Evolutionary conservation across 2,888 invertebrate genomes (phyloP).

Genomic region (Erannis defoliaria): DNA sequence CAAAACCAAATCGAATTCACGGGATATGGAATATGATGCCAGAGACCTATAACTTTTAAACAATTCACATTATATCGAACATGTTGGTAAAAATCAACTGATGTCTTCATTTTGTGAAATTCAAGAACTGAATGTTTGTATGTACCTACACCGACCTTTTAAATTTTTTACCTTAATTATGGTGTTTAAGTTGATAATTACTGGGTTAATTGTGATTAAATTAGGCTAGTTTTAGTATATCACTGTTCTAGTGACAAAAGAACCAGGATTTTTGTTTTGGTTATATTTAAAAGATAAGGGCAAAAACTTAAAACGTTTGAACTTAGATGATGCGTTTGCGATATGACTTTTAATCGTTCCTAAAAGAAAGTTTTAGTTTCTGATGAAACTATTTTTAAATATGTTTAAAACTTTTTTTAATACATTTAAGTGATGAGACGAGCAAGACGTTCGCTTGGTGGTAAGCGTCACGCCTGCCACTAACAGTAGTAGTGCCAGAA

Average conservation of each 20-base stretch:
- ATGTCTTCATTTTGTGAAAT: conserved; percentile 48
- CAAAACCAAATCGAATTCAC: conserved; percentile 55
- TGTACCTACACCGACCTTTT: no score
- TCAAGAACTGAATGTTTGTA: conserved; percentile 28
- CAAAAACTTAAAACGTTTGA: no score
- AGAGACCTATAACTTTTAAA: conserved; percentile 58
- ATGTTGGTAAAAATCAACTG: conserved; percentile 54
- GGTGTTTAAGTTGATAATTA: conserved; percentile 31
- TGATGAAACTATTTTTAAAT: no score
- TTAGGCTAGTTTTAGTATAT: not conserved
- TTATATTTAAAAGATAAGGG: no score
- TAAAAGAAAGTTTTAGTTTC: no score
- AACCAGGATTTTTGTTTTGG: not conserved
- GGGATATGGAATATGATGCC: conserved; percentile 61
- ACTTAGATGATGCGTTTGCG: no score
- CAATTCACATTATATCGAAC: conserved; percentile 57
- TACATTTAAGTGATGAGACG: no score
- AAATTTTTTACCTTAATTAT: conserved; percentile 34
- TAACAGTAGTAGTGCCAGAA: no score
- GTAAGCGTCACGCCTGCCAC: no score
- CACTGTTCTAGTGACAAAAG: not conserved
- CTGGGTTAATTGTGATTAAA: not conserved
- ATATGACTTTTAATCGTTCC: no score
- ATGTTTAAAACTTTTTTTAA: no score
- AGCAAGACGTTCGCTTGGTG: no score